Evolutionary conservation across 2,888 invertebrate genomes (phyloP).

Genomic region (Cantharis flavilabris): DNA sequence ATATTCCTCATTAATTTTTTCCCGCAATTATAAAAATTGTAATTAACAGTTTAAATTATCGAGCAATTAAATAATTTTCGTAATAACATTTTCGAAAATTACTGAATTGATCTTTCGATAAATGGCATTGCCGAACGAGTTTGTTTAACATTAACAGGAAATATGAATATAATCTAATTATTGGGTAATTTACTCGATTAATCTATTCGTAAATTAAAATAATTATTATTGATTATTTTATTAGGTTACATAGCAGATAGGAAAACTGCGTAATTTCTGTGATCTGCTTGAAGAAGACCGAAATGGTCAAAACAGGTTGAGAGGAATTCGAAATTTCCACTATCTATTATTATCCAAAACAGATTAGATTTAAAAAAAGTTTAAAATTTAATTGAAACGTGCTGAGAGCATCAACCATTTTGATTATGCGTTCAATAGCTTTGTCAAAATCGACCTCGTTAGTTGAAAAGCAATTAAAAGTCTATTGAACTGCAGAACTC

Average conservation of each 20-base stretch:
- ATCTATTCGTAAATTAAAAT: background rate
- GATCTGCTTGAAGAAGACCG: background rate
- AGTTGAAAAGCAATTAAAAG: slow-evolving; percentile 27
- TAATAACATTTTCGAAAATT: background rate
- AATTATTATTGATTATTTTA: background rate
- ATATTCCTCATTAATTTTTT: no score
- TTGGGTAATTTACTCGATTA: background rate
- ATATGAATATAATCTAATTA: background rate
- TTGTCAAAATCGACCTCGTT: slow-evolving; percentile 25
- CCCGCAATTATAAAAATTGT: no score
- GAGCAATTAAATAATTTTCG: background rate
- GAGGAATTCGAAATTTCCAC: background rate
- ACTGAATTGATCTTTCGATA: background rate
- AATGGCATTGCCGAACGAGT: background rate
- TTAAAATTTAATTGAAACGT: slow-evolving; percentile 22
- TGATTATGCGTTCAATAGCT: slow-evolving; percentile 17
- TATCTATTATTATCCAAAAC: background rate
- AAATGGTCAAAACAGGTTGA: background rate
- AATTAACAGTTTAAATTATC: background rate
- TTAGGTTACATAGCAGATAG: background rate
- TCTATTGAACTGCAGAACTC: slow-evolving; percentile 16
- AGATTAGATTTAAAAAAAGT: background rate
- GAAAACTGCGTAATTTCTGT: background rate
- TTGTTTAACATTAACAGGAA: background rate
- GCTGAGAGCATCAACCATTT: slow-evolving; percentile 20